Percentiles rank a stretch among this genome's conserved stretches.
These are phyloP conservation scores for Eriosoma lanigerum DNA, from an alignment of 1,140 invertebrate species.

Conservation along the genomic window DNA sequence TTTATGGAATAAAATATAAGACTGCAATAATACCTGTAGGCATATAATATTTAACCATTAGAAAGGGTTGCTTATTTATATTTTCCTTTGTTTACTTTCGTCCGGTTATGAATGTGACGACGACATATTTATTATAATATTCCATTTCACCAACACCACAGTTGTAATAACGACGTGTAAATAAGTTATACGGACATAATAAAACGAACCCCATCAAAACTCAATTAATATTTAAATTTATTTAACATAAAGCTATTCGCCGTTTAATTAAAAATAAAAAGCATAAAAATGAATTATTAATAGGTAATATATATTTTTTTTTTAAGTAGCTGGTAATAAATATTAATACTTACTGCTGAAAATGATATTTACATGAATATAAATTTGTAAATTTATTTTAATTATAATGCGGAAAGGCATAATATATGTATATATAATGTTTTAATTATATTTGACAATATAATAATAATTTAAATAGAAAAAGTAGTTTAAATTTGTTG, in stretches of 20 bases:
- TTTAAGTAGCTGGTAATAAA: not conserved
- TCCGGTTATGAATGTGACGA: too few relatives aligned
- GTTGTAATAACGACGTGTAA: conserved; percentile 9
- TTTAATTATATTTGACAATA: too few relatives aligned
- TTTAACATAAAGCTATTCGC: conserved; percentile 12
- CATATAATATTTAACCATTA: too few relatives aligned
- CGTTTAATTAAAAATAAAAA: conserved; percentile 30
- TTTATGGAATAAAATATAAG: too few relatives aligned
- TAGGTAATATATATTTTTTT: too few relatives aligned
- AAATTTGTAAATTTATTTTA: not conserved
- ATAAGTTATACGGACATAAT: conserved; percentile 12
- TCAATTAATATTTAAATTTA: conserved; percentile 45
- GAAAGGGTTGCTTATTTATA: too few relatives aligned
- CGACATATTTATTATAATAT: not conserved
- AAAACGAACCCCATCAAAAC: conserved; percentile 25
- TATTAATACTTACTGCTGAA: conserved; percentile 1
- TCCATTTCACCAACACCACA: not conserved
- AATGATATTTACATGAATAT: not conserved
- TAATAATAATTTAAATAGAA: too few relatives aligned
- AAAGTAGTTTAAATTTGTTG: too few relatives aligned
- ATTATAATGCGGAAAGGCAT: too few relatives aligned
- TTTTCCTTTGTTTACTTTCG: too few relatives aligned
- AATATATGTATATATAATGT: too few relatives aligned
- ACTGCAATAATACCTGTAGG: too few relatives aligned
- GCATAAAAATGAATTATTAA: conserved; percentile 21